Evolutionary conservation across 2,113 vertebrate species (phyloP).

Genomic region (Nematolebias whitei): DNA sequence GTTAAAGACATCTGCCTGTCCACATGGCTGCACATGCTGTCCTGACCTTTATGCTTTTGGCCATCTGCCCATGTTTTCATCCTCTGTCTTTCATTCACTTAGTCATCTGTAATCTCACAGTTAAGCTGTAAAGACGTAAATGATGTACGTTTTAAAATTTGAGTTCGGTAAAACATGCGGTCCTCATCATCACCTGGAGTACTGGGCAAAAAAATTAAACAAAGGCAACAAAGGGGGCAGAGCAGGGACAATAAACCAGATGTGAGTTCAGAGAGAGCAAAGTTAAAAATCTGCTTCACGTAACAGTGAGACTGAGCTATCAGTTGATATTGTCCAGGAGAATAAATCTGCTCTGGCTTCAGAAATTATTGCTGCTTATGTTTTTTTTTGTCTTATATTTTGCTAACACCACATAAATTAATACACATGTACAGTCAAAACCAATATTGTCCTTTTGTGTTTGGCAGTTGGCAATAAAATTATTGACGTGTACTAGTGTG

Average conservation of each 20-base stretch:
- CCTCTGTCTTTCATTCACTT: background rate
- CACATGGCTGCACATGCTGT: slow-evolving; percentile 59
- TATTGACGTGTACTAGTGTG: no score
- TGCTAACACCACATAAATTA: no score
- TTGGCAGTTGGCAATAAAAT: no score
- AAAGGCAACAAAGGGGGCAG: background rate
- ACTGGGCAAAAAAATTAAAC: slow-evolving; percentile 5
- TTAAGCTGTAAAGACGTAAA: slow-evolving; percentile 27
- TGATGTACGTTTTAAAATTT: slow-evolving; percentile 6
- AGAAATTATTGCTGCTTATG: no score
- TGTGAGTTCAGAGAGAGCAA: no score
- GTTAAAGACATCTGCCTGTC: slow-evolving; percentile 34
- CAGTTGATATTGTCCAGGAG: no score
- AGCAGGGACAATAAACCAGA: background rate
- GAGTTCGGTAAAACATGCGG: background rate
- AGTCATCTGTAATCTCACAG: slow-evolving; percentile 3
- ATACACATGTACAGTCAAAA: no score
- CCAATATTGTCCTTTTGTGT: no score
- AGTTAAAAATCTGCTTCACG: no score
- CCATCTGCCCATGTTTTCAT: slow-evolving; percentile 27
- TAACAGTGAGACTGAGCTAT: no score
- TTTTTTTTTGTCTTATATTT: no score
- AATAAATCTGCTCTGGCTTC: no score
- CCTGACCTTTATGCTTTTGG: slow-evolving; percentile 54
- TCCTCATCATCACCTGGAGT: slow-evolving; percentile 2